Evolutionary conservation across 2,888 invertebrate species (phyloP), one percentile per base, ranked within the genome.

Genomic region (Ennomos erosarius): DNA sequence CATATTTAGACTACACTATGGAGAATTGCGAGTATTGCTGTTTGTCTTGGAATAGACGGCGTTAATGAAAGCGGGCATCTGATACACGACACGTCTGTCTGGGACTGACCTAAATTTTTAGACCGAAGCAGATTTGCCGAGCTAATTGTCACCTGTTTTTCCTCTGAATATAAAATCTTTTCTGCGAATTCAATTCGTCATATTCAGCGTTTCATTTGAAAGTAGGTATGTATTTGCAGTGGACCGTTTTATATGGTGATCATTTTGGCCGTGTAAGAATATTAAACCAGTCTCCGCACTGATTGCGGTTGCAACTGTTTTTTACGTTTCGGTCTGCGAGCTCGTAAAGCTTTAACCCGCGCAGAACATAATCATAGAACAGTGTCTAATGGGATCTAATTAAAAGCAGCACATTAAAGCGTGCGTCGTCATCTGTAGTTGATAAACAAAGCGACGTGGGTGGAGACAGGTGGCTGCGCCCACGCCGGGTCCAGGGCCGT

Each of bases 1-100:
- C 85, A 88, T 87, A 85, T 88, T 88, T 87, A 87, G 86, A 82
- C 75, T 79, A 79, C 76, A 74, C 79, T 81, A 79, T 79, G 78
- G 76, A 82, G 78, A 84, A 82, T 84, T 81, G 80, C 78, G 79
- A 80, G 77, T 85, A 75, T 84, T 81, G 78, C 81, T 82, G 81
- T 87, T 85, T 85, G 81, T 85, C 80, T 85, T 82, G 81, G 82
- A 85, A 83, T 82, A 84, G 80, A 76, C 72, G 72, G 72, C 76
- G 76, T 82, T 84, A 81, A 84, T 81, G 81, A 82, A 84, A 79
- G 75, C 77, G 61, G 69, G 75, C 75, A 80, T 81, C 73, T 81
- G 78, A 85, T 82, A 81, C 77, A 77, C 71, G 67, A 58, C 59
- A 64, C 62, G 59, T 61, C 64, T 63, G 70, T 70, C 75, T 76